These are phyloP conservation scores for Acanthoscelides obtectus DNA, from an alignment of 2,888 invertebrate genomes.

Conservation along the genomic window DNA sequence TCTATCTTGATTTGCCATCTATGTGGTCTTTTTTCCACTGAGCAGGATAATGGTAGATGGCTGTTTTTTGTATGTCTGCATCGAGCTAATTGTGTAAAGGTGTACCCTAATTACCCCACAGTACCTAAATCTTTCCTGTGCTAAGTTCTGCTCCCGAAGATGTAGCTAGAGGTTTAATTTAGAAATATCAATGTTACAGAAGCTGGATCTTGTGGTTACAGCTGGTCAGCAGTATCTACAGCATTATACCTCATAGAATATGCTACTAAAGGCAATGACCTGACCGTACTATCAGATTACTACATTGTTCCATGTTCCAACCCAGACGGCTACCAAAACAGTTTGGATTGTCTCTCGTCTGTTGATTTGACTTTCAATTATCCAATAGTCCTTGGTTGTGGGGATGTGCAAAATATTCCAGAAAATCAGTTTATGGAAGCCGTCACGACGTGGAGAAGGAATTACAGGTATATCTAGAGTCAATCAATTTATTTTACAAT, in stretches of 20 bases:
- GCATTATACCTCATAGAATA: constrained; percentile 28
- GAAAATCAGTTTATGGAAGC: constrained; percentile 20
- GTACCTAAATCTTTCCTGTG: no score
- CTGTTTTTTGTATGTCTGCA: no score
- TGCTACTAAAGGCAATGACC: constrained; percentile 21
- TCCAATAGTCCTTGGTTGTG: constrained; percentile 23
- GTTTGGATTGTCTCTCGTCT: neutral
- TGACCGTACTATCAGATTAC: constrained; percentile 24
- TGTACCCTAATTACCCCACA: no score
- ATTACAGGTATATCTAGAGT: constrained; percentile 6
- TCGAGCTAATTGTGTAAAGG: no score
- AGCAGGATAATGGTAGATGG: no score
- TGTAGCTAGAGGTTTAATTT: no score
- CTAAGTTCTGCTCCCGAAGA: no score
- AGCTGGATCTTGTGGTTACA: constrained; percentile 27
- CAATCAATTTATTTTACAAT: no score
- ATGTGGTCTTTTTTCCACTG: no score
- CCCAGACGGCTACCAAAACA: constrained; percentile 30
- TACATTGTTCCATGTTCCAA: constrained; percentile 31
- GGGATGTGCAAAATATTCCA: constrained; percentile 13
- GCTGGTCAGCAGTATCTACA: constrained; percentile 26
- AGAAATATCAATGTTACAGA: constrained; percentile 20
- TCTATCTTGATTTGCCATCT: no score
- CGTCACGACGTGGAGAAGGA: constrained; percentile 25
- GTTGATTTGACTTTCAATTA: constrained; percentile 23